These are phyloP conservation scores for Pocota personata DNA, from an alignment of 2,888 invertebrate genomes.

Conservation along the genomic window DNA sequence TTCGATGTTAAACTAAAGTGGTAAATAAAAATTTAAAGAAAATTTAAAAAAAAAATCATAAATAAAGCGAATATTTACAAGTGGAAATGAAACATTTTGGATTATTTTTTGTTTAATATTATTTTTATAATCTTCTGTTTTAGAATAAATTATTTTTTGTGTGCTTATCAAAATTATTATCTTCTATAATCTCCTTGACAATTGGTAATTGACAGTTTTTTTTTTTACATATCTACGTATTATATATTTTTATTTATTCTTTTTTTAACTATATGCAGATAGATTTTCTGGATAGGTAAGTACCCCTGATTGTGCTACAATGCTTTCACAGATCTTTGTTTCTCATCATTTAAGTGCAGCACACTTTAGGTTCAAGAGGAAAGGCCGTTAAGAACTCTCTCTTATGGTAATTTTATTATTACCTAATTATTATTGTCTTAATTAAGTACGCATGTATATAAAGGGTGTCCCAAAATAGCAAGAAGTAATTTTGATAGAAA, in stretches of 20 bases:
- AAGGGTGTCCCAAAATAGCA: no score
- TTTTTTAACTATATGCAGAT: neutral
- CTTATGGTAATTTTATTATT: no score
- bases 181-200: neutral
- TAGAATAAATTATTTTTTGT: neutral
- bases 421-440: no score
- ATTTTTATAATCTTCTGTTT: neutral
- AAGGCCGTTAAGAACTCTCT: no score
- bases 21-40: slow-evolving; percentile 68
- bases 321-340: neutral
- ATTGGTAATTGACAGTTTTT: neutral
- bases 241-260: neutral
- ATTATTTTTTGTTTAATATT: neutral
- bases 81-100: slow-evolving; percentile 14
- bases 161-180: neutral
- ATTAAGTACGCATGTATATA: no score
- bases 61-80: slow-evolving; percentile 59
- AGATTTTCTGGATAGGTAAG: neutral
- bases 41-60: slow-evolving; percentile 36
- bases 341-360: neutral
- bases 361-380: no score
- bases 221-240: neutral
- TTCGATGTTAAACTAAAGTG: slow-evolving; percentile 72
- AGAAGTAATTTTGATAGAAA: no score
- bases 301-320: neutral